phyloP scores from a whole-genome alignment of 2,797 vertebrate species.

The Hypotaenidia philippensis region DNA sequence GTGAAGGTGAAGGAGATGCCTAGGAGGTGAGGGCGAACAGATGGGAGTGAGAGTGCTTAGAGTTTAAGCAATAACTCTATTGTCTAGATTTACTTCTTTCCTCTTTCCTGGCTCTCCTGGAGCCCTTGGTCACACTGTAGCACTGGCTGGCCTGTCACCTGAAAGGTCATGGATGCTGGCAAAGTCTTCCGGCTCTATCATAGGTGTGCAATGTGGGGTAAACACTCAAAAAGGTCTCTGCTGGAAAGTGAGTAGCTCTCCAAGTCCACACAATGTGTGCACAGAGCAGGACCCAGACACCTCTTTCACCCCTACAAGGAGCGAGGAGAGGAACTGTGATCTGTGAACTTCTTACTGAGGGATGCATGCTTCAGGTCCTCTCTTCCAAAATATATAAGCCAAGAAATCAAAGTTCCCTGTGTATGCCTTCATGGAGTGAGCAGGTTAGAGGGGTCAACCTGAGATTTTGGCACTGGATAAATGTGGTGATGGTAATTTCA shows the following conservation, averaged over 20 bases:
- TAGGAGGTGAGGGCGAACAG: constrained; percentile 45
- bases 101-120: background rate
- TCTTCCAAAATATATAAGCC: background rate
- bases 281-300: background rate
- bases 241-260: background rate
- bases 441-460: background rate
- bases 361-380: background rate
- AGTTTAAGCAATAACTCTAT: background rate
- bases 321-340: background rate
- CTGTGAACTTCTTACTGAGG: background rate
- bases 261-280: background rate
- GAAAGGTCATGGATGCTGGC: constrained; percentile 37
- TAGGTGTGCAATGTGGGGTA: background rate
- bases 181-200: background rate
- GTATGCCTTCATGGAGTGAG: background rate
- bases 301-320: background rate
- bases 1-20: constrained; percentile 65
- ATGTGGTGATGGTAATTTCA: background rate
- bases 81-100: background rate
- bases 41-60: constrained; percentile 21
- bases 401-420: background rate
- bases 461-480: background rate
- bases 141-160: background rate
- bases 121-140: background rate
- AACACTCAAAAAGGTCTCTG: background rate